phyloP scores from a whole-genome alignment of 2,888 invertebrate genomes.

The Hoplodrina blanda region DNA sequence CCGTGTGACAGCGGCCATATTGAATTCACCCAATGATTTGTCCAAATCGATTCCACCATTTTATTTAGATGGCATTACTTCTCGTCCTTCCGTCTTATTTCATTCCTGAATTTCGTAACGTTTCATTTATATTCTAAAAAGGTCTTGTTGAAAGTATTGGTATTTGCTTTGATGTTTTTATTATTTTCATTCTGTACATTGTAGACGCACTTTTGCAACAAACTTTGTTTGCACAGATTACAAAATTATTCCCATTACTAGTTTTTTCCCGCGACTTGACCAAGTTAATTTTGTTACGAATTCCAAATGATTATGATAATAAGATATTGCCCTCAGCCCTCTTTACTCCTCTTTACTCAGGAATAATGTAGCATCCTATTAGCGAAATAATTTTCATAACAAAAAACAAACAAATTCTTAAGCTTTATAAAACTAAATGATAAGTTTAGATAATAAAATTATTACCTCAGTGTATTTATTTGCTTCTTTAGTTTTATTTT shows the following conservation, averaged over 20 bases:
- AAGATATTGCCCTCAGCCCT: no score
- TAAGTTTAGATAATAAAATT: no score
- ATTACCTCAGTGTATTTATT: no score
- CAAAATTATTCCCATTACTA: neutral
- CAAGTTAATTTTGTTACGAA: no score
- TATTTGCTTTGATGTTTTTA: conserved; percentile 11
- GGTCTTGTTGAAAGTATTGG: conserved; percentile 7
- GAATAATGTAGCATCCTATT: no score
- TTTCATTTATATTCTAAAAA: conserved; percentile 35
- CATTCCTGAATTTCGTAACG: conserved; percentile 14
- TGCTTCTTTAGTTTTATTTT: no score
- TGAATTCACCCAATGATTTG: conserved; percentile 42
- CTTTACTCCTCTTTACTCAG: no score
- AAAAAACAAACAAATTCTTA: no score
- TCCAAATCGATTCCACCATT: conserved; percentile 42
- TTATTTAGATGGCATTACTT: conserved; percentile 42
- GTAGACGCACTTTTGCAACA: neutral
- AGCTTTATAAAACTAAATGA: no score
- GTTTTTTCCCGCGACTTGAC: no score
- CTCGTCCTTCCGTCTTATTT: conserved; percentile 28
- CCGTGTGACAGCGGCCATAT: conserved; percentile 14
- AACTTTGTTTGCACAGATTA: neutral
- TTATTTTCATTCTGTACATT: conserved; percentile 1
- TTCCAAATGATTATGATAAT: no score
- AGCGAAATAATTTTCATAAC: no score